Conservation (phyloP, 2,113 vertebrate genomes). For the Alligator sinensis region DNA sequence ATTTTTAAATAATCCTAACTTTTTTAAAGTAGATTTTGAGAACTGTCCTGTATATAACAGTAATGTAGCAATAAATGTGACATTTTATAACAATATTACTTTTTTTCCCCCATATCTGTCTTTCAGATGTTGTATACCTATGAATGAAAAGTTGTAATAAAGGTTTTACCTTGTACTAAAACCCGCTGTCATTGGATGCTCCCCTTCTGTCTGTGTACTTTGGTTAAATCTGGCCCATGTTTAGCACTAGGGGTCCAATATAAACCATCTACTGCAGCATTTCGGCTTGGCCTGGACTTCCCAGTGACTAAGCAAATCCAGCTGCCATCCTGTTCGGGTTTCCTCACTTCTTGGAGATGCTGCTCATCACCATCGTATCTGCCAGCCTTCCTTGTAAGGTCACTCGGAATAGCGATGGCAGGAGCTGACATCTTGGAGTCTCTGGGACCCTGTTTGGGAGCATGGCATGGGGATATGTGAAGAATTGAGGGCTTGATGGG, state of each 20-base stretch:
- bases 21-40: constrained; percentile 88
- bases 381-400: background rate
- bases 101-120: constrained; percentile 85
- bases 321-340: accelerated
- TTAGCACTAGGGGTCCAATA: background rate
- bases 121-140: constrained; percentile 88
- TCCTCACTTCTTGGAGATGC: background rate
- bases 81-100: constrained; percentile 91
- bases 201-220: background rate
- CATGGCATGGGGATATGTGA: background rate
- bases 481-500: background rate
- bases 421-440: accelerated
- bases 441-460: background rate
- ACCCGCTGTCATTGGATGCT: background rate
- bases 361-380: background rate
- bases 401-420: accelerated
- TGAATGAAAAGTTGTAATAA: constrained; percentile 62
- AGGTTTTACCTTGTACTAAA: constrained; percentile 64
- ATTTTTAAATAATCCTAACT: constrained; percentile 85
- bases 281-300: background rate
- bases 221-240: background rate
- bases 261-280: accelerated
- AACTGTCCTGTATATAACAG: constrained; percentile 95
- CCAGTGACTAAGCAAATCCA: accelerated
- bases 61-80: constrained; percentile 98